These are phyloP conservation scores for Protonemura montana DNA, from an alignment of 2,888 invertebrate genomes.

Conservation along the genomic window DNA sequence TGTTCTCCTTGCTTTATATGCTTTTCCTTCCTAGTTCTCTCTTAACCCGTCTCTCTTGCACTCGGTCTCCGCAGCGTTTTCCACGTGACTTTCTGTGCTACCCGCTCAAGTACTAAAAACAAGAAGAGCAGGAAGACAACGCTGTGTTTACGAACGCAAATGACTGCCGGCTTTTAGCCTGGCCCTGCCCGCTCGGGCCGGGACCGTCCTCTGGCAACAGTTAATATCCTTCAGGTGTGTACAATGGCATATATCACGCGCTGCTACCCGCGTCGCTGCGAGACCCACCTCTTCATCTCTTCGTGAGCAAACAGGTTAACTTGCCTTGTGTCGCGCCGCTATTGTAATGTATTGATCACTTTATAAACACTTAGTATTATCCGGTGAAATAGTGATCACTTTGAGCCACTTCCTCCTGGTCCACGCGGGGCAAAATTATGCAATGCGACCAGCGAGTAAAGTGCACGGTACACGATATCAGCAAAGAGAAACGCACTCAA, in stretches of 20 bases:
- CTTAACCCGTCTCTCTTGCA: neutral
- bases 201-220: neutral
- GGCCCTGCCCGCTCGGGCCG: neutral
- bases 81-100: slow-evolving; percentile 14
- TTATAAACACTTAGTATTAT: slow-evolving; percentile 7
- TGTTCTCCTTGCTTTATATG: slow-evolving; percentile 16
- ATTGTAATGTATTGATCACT: neutral
- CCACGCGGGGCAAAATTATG: neutral
- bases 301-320: neutral
- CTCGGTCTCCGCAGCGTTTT: neutral
- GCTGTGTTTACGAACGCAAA: slow-evolving; percentile 27
- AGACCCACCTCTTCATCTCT: slow-evolving; percentile 18
- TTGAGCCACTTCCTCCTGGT: neutral
- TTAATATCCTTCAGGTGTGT: slow-evolving; percentile 22
- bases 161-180: slow-evolving; percentile 36
- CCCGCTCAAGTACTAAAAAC: slow-evolving; percentile 26
- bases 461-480: neutral
- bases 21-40: slow-evolving; percentile 17
- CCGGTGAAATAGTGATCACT: slow-evolving; percentile 26
- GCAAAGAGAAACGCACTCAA: neutral
- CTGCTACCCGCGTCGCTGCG: neutral
- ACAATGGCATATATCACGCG: neutral
- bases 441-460: neutral
- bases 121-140: slow-evolving; percentile 26
- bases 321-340: neutral